Evolutionary conservation across 2,113 vertebrate genomes (phyloP).

Genomic region (Tapirus terrestris): DNA sequence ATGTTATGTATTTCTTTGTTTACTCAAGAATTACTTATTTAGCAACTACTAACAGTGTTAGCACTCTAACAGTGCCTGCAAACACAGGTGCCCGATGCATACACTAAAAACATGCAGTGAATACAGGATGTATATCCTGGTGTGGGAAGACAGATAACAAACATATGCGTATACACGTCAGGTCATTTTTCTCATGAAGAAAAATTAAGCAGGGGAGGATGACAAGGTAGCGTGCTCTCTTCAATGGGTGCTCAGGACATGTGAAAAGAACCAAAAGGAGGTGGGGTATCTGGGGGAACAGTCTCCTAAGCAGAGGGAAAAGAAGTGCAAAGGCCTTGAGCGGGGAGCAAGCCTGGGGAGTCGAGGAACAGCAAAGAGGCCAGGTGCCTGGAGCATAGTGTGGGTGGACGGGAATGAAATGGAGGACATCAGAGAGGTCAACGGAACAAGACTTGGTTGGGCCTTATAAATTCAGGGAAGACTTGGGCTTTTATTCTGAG

Average conservation of each 20-base stretch:
- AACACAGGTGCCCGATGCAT: neutral
- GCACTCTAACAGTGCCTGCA: neutral
- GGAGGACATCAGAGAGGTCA: neutral
- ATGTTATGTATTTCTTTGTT: neutral
- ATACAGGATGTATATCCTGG: neutral
- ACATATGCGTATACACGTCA: neutral
- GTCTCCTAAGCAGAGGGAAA: neutral
- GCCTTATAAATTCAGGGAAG: neutral
- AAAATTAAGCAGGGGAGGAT: neutral
- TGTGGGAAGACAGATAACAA: neutral
- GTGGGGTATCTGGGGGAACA: neutral
- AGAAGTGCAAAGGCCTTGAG: neutral
- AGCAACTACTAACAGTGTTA: neutral
- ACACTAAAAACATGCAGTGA: neutral
- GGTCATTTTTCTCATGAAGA: neutral
- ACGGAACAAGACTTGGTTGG: neutral
- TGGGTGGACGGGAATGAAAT: rapidly evolving
- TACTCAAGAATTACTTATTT: neutral
- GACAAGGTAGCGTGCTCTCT: neutral
- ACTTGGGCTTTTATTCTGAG: neutral
- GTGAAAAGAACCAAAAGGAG: neutral
- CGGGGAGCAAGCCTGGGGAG: neutral
- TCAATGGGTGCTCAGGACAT: neutral
- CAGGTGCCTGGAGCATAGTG: rapidly evolving
- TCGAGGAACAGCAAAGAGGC: neutral